These are phyloP conservation scores for Menura novaehollandiae DNA, from an alignment of 2,113 vertebrate genomes.

Conservation along the genomic window DNA sequence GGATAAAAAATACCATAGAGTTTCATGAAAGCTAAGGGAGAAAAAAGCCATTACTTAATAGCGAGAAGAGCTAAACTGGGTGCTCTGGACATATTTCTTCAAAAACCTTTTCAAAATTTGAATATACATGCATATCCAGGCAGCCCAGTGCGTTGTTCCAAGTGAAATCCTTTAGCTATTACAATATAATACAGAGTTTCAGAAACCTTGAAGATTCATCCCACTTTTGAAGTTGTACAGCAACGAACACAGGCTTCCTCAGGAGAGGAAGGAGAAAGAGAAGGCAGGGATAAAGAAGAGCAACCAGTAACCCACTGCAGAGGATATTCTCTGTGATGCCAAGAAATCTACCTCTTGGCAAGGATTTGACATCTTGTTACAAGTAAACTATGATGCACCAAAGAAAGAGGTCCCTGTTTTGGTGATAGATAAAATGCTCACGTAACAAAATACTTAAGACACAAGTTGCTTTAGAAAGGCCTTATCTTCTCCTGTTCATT, in stretches of 20 bases:
- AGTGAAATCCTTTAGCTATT: not conserved
- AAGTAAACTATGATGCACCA: not conserved
- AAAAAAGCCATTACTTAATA: not conserved
- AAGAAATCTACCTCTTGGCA: not conserved
- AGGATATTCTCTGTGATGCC: not conserved
- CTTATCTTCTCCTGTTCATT: not conserved
- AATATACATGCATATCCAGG: not conserved
- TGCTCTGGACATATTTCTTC: not conserved
- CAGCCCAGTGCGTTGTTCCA: not conserved
- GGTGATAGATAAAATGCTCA: not conserved
- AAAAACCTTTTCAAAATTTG: not conserved
- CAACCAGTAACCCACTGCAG: not conserved
- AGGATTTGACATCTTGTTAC: not conserved
- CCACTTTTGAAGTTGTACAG: not conserved
- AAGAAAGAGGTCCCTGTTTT: not conserved
- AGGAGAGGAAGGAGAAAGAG: not conserved
- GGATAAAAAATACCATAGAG: not conserved
- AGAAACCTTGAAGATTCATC: not conserved
- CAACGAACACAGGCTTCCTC: not conserved
- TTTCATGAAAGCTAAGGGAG: not conserved
- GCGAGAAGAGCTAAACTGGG: not conserved
- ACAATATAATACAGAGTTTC: not conserved
- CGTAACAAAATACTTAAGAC: not conserved
- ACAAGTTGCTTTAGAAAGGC: not conserved
- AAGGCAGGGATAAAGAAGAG: not conserved